These are phyloP conservation scores for Ploceus nigricollis DNA, from an alignment of 2,113 vertebrate genomes.

Conservation along the genomic window DNA sequence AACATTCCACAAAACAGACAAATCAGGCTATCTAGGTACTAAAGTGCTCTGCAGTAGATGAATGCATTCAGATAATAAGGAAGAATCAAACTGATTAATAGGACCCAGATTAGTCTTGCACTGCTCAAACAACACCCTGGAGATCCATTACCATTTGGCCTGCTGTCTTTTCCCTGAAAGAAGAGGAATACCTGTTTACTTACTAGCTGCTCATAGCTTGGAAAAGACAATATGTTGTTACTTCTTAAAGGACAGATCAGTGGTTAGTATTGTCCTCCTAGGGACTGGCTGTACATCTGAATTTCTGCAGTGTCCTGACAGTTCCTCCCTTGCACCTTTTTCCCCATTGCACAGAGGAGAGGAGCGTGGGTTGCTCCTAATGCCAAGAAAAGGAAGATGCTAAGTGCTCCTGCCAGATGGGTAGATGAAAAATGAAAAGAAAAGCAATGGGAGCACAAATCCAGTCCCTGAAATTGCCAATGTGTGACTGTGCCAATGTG, in stretches of 20 bases:
- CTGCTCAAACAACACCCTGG: neutral
- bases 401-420: neutral
- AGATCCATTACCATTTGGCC: neutral
- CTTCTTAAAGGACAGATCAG: neutral
- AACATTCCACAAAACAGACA: neutral
- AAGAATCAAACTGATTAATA: neutral
- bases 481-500: neutral
- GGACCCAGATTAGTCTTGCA: neutral
- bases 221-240: neutral
- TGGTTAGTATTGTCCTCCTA: neutral
- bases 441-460: neutral
- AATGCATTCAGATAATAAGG: neutral
- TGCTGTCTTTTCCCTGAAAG: neutral
- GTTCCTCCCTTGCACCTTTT: neutral
- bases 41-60: neutral
- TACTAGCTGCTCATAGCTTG: neutral
- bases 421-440: neutral
- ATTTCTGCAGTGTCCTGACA: neutral
- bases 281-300: neutral
- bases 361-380: neutral
- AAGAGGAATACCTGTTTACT: neutral
- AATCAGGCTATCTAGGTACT: neutral
- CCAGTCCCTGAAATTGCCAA: neutral
- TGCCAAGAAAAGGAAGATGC: neutral
- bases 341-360: neutral